These are phyloP conservation scores for Corythoichthys intestinalis DNA, from an alignment of 2,113 vertebrate genomes.

Conservation along the genomic window DNA sequence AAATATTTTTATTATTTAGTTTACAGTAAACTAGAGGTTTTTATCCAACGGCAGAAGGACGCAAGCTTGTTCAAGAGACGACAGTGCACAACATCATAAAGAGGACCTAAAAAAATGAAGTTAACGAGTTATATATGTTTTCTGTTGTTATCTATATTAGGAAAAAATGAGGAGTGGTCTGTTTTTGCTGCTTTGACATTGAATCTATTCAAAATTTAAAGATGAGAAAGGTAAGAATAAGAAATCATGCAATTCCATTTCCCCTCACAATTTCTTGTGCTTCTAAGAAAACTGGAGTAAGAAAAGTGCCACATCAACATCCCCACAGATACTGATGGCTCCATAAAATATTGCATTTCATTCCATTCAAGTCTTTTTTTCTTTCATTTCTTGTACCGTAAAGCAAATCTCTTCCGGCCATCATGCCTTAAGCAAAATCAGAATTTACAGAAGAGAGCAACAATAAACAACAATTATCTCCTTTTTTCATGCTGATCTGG, in stretches of 20 bases:
- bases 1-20: slow-evolving; percentile 15
- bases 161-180: slow-evolving; percentile 5
- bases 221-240: slow-evolving; percentile 43
- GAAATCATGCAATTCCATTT: slow-evolving; percentile 57
- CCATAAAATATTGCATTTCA: slow-evolving; percentile 29
- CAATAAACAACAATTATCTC: slow-evolving; percentile 18
- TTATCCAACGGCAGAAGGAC: slow-evolving; percentile 24
- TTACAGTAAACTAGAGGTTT: slow-evolving; percentile 6
- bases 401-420: slow-evolving; percentile 18
- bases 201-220: slow-evolving; percentile 35
- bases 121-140: slow-evolving; percentile 3
- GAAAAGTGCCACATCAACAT: slow-evolving; percentile 23
- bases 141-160: slow-evolving; percentile 22
- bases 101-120: slow-evolving; percentile 33
- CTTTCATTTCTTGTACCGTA: slow-evolving; percentile 14
- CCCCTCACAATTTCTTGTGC: background rate
- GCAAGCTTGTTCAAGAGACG: slow-evolving; percentile 30
- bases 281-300: slow-evolving; percentile 37
- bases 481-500: slow-evolving; percentile 19
- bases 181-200: slow-evolving; percentile 14
- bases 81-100: slow-evolving; percentile 55
- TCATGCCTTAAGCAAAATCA: slow-evolving; percentile 41
- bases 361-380: slow-evolving; percentile 16
- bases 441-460: slow-evolving; percentile 30
- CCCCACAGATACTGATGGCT: slow-evolving; percentile 20